phyloP scores from a whole-genome alignment of 2,888 invertebrate species.

The Megalurothrips usitatus region DNA sequence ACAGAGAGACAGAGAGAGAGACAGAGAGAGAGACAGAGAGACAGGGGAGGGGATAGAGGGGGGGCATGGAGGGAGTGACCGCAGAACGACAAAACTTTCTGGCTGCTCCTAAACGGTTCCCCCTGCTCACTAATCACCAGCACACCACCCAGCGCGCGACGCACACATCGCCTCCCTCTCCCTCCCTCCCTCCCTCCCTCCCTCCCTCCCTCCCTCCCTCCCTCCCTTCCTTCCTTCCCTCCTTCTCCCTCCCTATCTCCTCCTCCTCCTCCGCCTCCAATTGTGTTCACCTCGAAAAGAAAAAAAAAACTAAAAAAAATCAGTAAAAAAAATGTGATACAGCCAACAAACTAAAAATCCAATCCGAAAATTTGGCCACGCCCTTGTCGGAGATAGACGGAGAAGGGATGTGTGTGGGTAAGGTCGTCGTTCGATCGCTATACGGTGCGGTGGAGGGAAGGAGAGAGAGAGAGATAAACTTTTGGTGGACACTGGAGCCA shows the following conservation, averaged over 20 bases:
- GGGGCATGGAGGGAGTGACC: neutral
- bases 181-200: neutral
- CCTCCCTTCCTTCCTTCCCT: neutral
- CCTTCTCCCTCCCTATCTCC: too few relatives aligned
- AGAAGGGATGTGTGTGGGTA: too few relatives aligned
- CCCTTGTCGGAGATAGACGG: too few relatives aligned
- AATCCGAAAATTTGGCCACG: too few relatives aligned
- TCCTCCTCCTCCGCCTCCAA: too few relatives aligned
- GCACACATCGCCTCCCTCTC: neutral
- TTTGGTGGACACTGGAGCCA: too few relatives aligned
- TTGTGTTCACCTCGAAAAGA: too few relatives aligned
- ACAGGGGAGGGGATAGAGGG: neutral
- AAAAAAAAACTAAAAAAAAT: too few relatives aligned
- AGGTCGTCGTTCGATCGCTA: too few relatives aligned
- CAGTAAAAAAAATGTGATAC: too few relatives aligned
- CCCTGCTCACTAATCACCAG: slow-evolving; percentile 18
- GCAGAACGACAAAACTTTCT: slow-evolving; percentile 25
- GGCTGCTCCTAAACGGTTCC: slow-evolving; percentile 15
- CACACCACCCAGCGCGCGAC: neutral
- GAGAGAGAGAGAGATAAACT: neutral
- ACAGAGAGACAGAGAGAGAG: slow-evolving; percentile 1
- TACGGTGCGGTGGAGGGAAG: too few relatives aligned
- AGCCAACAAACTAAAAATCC: too few relatives aligned
- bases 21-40: neutral
- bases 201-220: neutral